Evolutionary conservation across 2,113 vertebrate species (phyloP).

Genomic region (Pollimyrus isidori): DNA sequence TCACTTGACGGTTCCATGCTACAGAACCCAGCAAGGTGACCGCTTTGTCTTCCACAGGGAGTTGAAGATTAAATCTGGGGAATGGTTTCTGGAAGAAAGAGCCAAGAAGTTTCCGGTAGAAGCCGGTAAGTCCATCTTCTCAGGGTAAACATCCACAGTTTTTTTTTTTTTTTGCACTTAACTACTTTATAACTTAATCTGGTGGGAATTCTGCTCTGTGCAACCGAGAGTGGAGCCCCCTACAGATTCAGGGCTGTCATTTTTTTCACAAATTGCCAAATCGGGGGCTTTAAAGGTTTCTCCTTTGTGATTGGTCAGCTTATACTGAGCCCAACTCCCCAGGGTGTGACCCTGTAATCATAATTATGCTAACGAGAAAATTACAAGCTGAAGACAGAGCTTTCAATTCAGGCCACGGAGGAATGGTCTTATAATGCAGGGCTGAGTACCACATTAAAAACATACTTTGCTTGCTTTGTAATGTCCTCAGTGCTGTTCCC

Average conservation of each 20-base stretch:
- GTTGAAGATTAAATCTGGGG: constrained; percentile 78
- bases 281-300: background rate
- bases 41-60: constrained; percentile 57
- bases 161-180: background rate
- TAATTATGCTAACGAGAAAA: background rate
- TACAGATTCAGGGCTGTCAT: background rate
- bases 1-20: background rate
- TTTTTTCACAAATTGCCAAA: background rate
- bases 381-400: background rate
- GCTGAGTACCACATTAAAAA: background rate
- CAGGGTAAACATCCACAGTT: background rate
- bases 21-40: background rate
- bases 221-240: background rate
- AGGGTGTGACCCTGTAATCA: background rate
- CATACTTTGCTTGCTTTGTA: background rate
- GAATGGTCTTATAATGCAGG: background rate
- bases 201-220: background rate
- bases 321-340: background rate
- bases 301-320: background rate
- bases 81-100: constrained; percentile 86
- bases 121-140: constrained; percentile 53
- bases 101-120: constrained; percentile 73
- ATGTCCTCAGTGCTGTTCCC: background rate
- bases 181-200: background rate
- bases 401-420: background rate